These are phyloP conservation scores for Phocides pigmalion DNA, from an alignment of 1,140 invertebrate genomes.

Conservation along the genomic window DNA sequence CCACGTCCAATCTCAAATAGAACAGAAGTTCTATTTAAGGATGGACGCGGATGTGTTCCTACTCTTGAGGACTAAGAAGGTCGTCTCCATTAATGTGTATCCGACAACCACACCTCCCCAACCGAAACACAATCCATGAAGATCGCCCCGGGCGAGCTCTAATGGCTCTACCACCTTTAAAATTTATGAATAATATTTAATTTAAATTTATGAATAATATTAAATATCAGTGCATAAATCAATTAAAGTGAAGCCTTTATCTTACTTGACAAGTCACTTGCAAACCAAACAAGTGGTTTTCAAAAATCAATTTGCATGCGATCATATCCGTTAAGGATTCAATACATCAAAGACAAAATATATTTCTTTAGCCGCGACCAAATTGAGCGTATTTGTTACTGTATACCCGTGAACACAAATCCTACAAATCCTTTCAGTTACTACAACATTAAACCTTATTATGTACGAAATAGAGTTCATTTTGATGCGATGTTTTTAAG, in stretches of 20 bases:
- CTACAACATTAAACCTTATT: not conserved
- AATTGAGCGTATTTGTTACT: slow-evolving; percentile 19
- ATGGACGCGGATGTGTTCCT: no score
- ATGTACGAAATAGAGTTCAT: not conserved
- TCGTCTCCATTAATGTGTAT: no score
- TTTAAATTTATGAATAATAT: no score
- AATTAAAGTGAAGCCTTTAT: not conserved
- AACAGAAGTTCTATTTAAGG: no score
- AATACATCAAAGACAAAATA: slow-evolving; percentile 13
- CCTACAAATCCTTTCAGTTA: not conserved
- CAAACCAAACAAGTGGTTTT: slow-evolving; percentile 1
- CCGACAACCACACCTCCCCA: no score
- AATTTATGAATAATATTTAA: no score
- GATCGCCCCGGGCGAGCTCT: no score
- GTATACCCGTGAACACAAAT: not conserved
- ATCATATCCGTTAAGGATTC: slow-evolving; percentile 4
- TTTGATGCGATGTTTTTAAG: not conserved
- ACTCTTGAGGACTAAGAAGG: no score
- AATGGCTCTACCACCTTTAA: no score
- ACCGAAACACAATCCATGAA: no score
- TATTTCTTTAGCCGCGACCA: not conserved
- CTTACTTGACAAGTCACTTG: slow-evolving; percentile 7
- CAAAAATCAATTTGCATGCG: slow-evolving; percentile 6
- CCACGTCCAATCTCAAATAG: no score
- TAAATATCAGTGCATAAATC: no score